Evolutionary conservation across 2,113 vertebrate species (phyloP).

Genomic region (Nothobranchius furzeri): DNA sequence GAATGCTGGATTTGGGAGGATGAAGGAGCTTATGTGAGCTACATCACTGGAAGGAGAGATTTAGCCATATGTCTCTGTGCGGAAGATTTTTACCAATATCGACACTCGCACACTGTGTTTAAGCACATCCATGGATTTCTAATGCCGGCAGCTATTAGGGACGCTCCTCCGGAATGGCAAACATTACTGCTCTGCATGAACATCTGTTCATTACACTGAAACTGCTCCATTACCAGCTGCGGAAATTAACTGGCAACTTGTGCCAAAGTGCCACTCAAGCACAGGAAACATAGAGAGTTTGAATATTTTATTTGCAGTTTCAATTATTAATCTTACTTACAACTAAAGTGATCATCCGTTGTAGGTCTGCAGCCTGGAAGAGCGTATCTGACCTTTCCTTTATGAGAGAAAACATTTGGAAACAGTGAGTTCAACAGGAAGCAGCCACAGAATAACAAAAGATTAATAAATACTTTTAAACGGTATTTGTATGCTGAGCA

Average conservation of each 20-base stretch:
- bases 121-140: slow-evolving; percentile 46
- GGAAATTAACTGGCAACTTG: slow-evolving; percentile 35
- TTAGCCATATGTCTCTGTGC: slow-evolving; percentile 37
- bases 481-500: background rate
- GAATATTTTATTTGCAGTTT: slow-evolving; percentile 25
- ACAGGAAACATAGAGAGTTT: slow-evolving; percentile 1
- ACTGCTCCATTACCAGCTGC: slow-evolving; percentile 38
- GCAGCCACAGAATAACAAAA: background rate
- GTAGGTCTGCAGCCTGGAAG: slow-evolving; percentile 1
- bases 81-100: slow-evolving; percentile 59
- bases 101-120: slow-evolving; percentile 46
- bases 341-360: slow-evolving; percentile 4
- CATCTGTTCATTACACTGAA: slow-evolving; percentile 64
- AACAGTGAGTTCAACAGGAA: background rate
- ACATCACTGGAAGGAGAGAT: slow-evolving; percentile 51
- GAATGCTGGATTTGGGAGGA: slow-evolving; percentile 59
- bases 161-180: slow-evolving; percentile 47
- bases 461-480: background rate
- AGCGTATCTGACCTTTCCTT: background rate
- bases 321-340: slow-evolving; percentile 1
- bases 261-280: slow-evolving; percentile 19
- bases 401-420: background rate
- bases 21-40: slow-evolving; percentile 59
- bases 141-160: slow-evolving; percentile 34
- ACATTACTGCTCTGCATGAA: slow-evolving; percentile 54